Evolutionary conservation across 2,113 vertebrate genomes (phyloP).

Genomic region (Sturnira hondurensis): DNA sequence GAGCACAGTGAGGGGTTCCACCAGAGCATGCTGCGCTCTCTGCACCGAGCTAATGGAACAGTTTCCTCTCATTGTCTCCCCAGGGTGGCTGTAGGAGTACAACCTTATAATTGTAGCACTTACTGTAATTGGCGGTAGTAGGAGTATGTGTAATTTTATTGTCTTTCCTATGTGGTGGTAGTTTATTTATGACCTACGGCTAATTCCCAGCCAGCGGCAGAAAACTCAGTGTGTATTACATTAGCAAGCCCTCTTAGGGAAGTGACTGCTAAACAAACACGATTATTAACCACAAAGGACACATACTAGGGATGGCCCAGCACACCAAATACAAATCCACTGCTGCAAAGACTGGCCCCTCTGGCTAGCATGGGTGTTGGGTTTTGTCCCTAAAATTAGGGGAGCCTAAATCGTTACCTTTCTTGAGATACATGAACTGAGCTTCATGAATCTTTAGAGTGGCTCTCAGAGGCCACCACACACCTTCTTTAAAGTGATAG

Average conservation of each 20-base stretch:
- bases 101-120: slow-evolving; percentile 87
- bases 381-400: background rate
- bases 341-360: slow-evolving; percentile 56
- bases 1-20: slow-evolving; percentile 82
- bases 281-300: slow-evolving; percentile 78
- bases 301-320: slow-evolving; percentile 69
- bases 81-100: slow-evolving; percentile 83
- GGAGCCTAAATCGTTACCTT: slow-evolving; percentile 21
- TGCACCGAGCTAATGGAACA: slow-evolving; percentile 89
- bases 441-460: background rate
- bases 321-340: slow-evolving; percentile 68
- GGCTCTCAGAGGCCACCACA: background rate
- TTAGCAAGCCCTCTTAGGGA: slow-evolving; percentile 78
- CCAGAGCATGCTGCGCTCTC: slow-evolving; percentile 76
- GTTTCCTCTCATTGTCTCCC: slow-evolving; percentile 87
- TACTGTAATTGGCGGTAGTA: slow-evolving; percentile 85
- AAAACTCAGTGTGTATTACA: slow-evolving; percentile 75
- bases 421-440: background rate
- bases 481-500: background rate
- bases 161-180: slow-evolving; percentile 79
- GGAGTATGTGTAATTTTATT: slow-evolving; percentile 87
- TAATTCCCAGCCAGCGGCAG: slow-evolving; percentile 78
- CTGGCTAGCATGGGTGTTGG: background rate
- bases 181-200: slow-evolving; percentile 85
- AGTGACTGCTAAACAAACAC: slow-evolving; percentile 75